Base-by-base conservation (phyloP, 2,113 vertebrate species). In the Leucosticte australis region DNA sequence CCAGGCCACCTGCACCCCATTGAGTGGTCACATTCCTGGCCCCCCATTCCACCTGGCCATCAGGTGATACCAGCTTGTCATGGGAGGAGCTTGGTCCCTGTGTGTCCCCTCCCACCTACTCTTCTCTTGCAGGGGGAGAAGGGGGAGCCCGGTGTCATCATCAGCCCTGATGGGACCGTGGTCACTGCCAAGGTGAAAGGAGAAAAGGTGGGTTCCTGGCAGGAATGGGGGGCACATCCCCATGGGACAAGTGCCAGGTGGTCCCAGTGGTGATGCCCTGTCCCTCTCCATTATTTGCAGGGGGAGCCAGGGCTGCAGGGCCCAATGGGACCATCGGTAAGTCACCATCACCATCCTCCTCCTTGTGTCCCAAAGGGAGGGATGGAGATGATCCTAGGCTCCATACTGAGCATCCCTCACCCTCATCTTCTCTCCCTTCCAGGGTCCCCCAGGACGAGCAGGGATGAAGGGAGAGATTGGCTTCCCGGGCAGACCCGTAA, bases 391-490 rank as follows among this genome's bases (percentile, higher is more conserved):
- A 22, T 62, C 65, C 41, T 11, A 9, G 27, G n/a, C 27, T 30
- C 23, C 2, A 1, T 21, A 20, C 56, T 47, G 26, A 89, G 35
- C 81, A 78, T 57, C 8, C 11, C 49, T 69, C 46, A 31, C 55
- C 55, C 52, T 90, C 2, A 0, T 67, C 33, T 67, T 55, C 80
- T 63, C 46, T 90, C 46, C 18, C 28, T 24, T 76, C 12, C 94
- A 99, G 99, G 99, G 99, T 59, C 94, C 97, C 1, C 75, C 95
- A 0, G 99, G 99, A 68, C 96, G 97, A 67, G 33, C 94, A 4
- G 99, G 99, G 33, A 92, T 95, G 63, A 99, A 99, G 76, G 99
- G 99, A 87, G 99, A 99, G 96, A 99, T 99, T 2, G 99, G 99
- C 83, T 97, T 99, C 77, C 99, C 99, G 2, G 99, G 99, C 80